Conservation (phyloP, 1,140 invertebrate species). For the Caerostris darwini region DNA sequence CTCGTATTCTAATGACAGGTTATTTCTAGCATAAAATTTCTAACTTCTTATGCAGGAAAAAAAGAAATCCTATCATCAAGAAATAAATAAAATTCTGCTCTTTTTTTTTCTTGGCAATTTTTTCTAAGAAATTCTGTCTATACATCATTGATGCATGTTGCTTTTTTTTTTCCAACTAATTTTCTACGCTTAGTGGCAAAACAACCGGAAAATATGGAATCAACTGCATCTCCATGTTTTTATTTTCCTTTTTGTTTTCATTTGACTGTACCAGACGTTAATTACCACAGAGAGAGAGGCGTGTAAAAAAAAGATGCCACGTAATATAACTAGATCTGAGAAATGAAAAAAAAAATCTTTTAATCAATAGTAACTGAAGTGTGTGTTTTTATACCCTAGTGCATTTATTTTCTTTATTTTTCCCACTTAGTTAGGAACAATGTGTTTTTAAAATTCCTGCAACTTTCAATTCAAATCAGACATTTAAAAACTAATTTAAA, state of each 20-base stretch:
- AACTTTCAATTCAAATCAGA: too few relatives aligned
- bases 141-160: neutral
- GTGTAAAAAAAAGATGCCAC: neutral
- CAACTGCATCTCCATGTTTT: neutral
- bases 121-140: neutral
- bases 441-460: too few relatives aligned
- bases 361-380: neutral
- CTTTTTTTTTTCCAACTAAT: neutral
- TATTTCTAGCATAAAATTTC: neutral
- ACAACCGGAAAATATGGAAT: conserved; percentile 15
- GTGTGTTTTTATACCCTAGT: neutral
- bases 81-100: neutral
- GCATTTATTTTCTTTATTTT: too few relatives aligned
- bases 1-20: neutral
- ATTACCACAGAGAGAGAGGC: neutral
- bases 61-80: neutral
- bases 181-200: neutral
- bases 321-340: neutral
- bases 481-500: too few relatives aligned
- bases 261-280: neutral
- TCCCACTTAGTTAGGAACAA: too few relatives aligned
- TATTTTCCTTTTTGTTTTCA: neutral
- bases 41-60: neutral
- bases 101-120: neutral
- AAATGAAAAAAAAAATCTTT: neutral